Percentiles rank a stretch among this genome's conserved stretches.
These are phyloP conservation scores for Lochmaea capreae DNA, from an alignment of 2,888 invertebrate genomes.

Conservation along the genomic window DNA sequence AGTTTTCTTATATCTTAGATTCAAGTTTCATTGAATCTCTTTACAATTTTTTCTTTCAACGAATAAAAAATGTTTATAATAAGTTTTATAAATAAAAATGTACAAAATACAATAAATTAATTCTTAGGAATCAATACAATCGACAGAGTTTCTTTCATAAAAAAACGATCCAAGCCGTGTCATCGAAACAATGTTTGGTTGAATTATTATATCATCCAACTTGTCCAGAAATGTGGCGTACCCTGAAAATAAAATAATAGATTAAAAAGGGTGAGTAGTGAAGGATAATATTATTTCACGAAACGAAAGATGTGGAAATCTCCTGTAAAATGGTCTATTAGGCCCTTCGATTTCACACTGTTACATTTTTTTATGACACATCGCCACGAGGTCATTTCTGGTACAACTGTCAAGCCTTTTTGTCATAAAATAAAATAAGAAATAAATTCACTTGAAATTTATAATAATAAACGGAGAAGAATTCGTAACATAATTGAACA, in stretches of 20 bases:
- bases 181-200: constrained; percentile 48
- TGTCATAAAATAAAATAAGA: neutral
- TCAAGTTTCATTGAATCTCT: too few species aligned
- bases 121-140: neutral
- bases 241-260: constrained; percentile 47
- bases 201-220: constrained; percentile 53
- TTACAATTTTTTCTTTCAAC: neutral
- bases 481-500: too few species aligned
- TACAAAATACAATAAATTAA: constrained; percentile 23
- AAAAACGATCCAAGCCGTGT: constrained; percentile 52
- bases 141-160: constrained; percentile 27
- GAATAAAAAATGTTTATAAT: too few species aligned
- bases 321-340: too few species aligned
- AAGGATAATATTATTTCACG: neutral
- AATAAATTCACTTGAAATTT: neutral
- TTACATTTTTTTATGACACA: too few species aligned
- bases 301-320: too few species aligned
- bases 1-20: neutral
- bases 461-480: too few species aligned
- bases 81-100: constrained; percentile 16
- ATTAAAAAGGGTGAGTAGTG: constrained; percentile 14
- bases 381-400: too few species aligned
- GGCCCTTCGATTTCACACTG: too few species aligned
- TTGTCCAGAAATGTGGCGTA: constrained; percentile 53
- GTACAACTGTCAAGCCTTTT: too few species aligned